A percentile compares a stretch with the other conserved stretches of the same genome.
phyloP scores from a whole-genome alignment of 1,140 invertebrate species.

The Cherax destructor region DNA sequence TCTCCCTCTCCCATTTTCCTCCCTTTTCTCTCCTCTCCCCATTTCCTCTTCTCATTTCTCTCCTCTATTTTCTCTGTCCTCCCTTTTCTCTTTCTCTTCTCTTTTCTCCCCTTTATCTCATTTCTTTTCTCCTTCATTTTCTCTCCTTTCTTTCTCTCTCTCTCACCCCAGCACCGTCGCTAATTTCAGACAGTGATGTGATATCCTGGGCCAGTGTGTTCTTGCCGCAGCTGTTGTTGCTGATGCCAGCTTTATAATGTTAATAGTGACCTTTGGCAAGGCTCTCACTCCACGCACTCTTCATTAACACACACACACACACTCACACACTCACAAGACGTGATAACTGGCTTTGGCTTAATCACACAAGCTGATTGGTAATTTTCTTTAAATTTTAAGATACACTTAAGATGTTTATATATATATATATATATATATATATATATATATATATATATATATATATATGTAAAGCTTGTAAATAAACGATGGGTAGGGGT shows the following conservation, averaged over 20 bases:
- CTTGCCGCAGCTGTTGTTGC: background rate
- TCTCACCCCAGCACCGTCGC: background rate
- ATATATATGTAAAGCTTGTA: background rate
- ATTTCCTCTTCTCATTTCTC: background rate
- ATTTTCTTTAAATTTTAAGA: slow-evolving; percentile 31
- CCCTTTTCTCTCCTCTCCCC: background rate
- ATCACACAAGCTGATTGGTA: slow-evolving; percentile 37
- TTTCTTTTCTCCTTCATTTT: background rate
- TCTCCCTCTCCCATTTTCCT: background rate
- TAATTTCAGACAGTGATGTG: background rate
- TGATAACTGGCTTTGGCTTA: slow-evolving; percentile 18
- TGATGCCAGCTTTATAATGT: slow-evolving; percentile 30
- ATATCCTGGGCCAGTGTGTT: background rate
- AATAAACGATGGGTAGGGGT: background rate
- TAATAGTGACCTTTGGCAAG: slow-evolving; percentile 20
- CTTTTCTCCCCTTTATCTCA: background rate
- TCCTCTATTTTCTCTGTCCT: background rate
- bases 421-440: slow-evolving; percentile 9
- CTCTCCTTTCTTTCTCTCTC: background rate
- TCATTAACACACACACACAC: slow-evolving; percentile 29
- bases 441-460: slow-evolving; percentile 15
- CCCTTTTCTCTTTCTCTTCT: background rate
- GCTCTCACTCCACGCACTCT: background rate
- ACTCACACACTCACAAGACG: slow-evolving; percentile 32
- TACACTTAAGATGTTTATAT: slow-evolving; percentile 6